These are phyloP conservation scores for Nomada fucata DNA, from an alignment of 2,888 invertebrate genomes.

Conservation along the genomic window DNA sequence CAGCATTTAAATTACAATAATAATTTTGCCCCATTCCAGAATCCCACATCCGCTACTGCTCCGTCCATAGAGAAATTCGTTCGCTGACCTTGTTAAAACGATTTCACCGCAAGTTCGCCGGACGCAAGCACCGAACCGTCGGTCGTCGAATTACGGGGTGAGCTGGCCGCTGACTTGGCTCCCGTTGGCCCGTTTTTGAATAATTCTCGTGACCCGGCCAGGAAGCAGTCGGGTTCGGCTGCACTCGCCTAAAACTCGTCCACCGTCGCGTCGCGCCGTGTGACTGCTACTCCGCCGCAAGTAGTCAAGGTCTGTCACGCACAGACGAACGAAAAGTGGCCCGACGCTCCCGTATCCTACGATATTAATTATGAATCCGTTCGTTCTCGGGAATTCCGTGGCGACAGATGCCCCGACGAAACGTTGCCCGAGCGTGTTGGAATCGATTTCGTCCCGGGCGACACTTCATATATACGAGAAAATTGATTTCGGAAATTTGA, in stretches of 20 bases:
- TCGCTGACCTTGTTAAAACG: conserved; percentile 17
- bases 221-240: conserved; percentile 1
- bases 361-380: conserved; percentile 71
- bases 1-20: neutral
- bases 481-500: conserved; percentile 8
- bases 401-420: neutral
- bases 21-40: neutral
- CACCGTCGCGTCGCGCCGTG: neutral
- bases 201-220: conserved; percentile 30
- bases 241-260: conserved; percentile 9
- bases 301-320: conserved; percentile 49
- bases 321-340: conserved; percentile 44
- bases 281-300: conserved; percentile 8
- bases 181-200: conserved; percentile 36
- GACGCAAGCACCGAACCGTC: neutral
- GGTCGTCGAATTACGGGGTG: conserved; percentile 18
- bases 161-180: conserved; percentile 21
- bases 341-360: conserved; percentile 26
- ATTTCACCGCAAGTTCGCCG: conserved; percentile 26
- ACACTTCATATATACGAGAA: neutral
- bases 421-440: neutral
- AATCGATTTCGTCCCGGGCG: neutral
- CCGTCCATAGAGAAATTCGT: neutral
- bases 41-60: neutral
- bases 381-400: neutral